Evolutionary conservation across 2,113 vertebrate species (phyloP).

Genomic region (Crypturellus undulatus): DNA sequence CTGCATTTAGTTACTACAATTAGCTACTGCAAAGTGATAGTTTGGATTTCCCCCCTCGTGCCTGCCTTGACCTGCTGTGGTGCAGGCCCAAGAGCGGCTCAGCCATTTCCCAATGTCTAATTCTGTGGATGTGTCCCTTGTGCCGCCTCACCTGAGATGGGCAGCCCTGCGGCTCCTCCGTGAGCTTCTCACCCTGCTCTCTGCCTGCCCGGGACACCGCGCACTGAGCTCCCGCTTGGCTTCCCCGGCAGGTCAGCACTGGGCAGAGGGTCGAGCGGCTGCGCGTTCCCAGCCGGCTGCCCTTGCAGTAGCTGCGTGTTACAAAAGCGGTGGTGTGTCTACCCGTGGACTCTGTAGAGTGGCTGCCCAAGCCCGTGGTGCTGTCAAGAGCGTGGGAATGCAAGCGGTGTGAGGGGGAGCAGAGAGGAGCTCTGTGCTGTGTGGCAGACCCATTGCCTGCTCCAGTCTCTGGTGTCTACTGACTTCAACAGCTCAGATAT

Average conservation of each 20-base stretch:
- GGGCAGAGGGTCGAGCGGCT: neutral
- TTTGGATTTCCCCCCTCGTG: neutral
- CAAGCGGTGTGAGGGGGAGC: rapidly evolving
- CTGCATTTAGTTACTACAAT: neutral
- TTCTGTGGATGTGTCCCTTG: too few relatives aligned
- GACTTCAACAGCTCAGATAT: neutral
- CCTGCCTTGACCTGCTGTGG: neutral
- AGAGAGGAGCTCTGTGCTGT: neutral
- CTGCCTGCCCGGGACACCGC: neutral
- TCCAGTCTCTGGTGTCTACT: neutral
- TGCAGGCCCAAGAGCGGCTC: neutral
- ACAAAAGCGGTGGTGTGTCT: neutral
- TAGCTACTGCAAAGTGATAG: neutral
- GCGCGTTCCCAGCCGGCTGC: rapidly evolving
- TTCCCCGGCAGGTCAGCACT: neutral
- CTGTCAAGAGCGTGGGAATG: neutral
- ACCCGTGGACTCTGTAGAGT: rapidly evolving
- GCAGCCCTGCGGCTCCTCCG: rapidly evolving
- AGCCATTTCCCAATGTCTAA: neutral
- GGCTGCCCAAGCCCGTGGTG: rapidly evolving
- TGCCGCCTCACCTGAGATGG: rapidly evolving
- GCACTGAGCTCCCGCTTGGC: neutral
- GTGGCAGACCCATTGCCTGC: neutral
- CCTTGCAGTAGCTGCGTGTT: neutral
- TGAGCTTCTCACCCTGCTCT: neutral